Evolutionary conservation across 2,888 invertebrate species (phyloP).

Genomic region (Sminthurinus aureus): DNA sequence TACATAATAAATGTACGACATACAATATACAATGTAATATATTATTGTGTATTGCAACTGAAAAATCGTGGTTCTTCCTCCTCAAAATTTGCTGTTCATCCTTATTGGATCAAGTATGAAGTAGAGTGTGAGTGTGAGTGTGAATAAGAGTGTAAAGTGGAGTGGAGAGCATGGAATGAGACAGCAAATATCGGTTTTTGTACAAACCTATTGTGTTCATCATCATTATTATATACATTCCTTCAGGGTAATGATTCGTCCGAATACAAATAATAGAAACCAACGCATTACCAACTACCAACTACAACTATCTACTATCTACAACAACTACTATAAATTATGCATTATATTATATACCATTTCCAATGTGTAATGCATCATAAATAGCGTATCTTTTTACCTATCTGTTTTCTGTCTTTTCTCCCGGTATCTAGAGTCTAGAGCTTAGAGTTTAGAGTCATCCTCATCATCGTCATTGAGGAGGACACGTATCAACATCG

Average conservation of each 20-base stretch:
- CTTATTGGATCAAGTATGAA: slow-evolving; percentile 40
- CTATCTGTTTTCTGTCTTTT: neutral
- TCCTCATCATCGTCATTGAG: neutral
- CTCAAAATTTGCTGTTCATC: slow-evolving; percentile 41
- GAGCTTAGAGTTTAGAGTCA: neutral
- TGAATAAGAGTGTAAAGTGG: neutral
- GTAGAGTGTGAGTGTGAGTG: neutral
- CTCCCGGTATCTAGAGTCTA: neutral
- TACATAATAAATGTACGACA: neutral
- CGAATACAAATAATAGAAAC: slow-evolving; percentile 27
- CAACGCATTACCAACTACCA: neutral
- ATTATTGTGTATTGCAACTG: neutral
- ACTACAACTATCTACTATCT: too few species aligned
- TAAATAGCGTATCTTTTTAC: neutral
- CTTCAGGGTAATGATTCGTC: slow-evolving; percentile 37
- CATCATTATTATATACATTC: slow-evolving; percentile 40
- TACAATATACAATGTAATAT: slow-evolving; percentile 9
- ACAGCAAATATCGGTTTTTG: slow-evolving; percentile 40
- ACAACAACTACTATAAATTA: too few species aligned
- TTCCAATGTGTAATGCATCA: neutral
- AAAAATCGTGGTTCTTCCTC: slow-evolving; percentile 5
- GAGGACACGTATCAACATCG: neutral
- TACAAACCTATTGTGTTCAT: slow-evolving; percentile 35
- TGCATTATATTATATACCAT: too few species aligned
- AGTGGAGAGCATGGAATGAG: slow-evolving; percentile 36